Evolutionary conservation across 2,113 vertebrate species (phyloP).

Genomic region (Tupaia tana): DNA sequence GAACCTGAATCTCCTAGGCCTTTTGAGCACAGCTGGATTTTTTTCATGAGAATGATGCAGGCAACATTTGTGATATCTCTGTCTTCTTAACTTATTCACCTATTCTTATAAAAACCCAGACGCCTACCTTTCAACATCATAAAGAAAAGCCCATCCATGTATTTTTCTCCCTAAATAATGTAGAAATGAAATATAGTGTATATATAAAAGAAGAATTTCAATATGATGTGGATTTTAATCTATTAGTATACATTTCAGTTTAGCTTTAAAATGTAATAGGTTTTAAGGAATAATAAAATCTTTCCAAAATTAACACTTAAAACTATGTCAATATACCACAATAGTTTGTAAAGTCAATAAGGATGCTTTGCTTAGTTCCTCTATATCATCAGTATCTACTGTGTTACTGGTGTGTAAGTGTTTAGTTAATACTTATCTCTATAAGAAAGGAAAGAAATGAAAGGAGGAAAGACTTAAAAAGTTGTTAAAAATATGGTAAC

Average conservation of each 20-base stretch:
- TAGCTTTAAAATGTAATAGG: neutral
- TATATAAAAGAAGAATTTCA: neutral
- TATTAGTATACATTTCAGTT: neutral
- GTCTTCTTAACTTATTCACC: neutral
- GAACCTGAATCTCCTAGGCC: neutral
- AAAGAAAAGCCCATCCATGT: neutral
- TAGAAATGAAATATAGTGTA: neutral
- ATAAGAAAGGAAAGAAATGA: neutral
- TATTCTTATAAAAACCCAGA: neutral
- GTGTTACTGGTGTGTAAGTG: neutral
- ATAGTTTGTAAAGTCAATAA: neutral
- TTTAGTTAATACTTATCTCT: neutral
- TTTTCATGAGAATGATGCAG: neutral
- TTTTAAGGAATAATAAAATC: constrained; percentile 10
- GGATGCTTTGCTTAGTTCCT: neutral
- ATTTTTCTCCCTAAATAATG: neutral
- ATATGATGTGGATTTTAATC: constrained; percentile 5
- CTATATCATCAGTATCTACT: neutral
- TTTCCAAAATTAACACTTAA: neutral
- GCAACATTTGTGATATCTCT: neutral
- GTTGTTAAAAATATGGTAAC: neutral
- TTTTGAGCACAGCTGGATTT: neutral
- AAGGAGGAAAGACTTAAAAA: neutral
- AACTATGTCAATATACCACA: neutral
- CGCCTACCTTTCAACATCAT: neutral